Conservation (phyloP, 2,113 vertebrate species). For the Nyctereutes procyonoides region DNA sequence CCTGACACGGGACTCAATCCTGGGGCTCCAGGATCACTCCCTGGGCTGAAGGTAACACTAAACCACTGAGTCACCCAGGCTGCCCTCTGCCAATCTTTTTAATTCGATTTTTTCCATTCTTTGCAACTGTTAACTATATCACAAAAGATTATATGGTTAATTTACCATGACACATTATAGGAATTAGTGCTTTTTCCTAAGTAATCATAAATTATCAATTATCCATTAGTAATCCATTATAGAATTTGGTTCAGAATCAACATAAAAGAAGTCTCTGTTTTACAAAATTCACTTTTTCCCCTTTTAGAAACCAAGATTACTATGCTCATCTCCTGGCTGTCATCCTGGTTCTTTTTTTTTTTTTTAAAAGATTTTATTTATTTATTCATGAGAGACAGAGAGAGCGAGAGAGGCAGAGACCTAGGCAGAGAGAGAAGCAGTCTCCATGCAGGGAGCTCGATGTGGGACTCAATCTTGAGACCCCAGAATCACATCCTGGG, state of each 20-base stretch:
- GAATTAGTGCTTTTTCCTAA: constrained; percentile 36
- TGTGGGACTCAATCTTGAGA: too few species aligned
- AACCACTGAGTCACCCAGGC: too few species aligned
- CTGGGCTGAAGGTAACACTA: too few species aligned
- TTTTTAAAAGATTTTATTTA: background rate
- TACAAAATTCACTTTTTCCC: constrained; percentile 27
- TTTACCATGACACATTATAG: constrained; percentile 48
- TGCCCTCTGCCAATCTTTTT: background rate
- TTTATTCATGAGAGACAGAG: too few species aligned
- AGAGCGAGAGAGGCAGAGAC: too few species aligned
- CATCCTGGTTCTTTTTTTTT: background rate
- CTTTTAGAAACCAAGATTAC: constrained; percentile 10
- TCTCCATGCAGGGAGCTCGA: too few species aligned
- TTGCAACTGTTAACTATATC: background rate
- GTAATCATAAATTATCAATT: constrained; percentile 37
- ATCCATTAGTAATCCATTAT: background rate
- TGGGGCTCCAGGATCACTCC: too few species aligned
- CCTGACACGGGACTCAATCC: too few species aligned
- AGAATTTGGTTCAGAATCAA: constrained; percentile 50
- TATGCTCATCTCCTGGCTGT: background rate
- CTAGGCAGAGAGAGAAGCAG: too few species aligned
- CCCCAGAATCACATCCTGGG: too few species aligned
- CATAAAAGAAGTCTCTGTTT: background rate
- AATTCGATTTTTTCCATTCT: background rate
- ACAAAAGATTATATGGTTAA: constrained; percentile 27